Evolutionary conservation across 2,113 vertebrate species (phyloP).

Genomic region (Pao palembangensis): DNA sequence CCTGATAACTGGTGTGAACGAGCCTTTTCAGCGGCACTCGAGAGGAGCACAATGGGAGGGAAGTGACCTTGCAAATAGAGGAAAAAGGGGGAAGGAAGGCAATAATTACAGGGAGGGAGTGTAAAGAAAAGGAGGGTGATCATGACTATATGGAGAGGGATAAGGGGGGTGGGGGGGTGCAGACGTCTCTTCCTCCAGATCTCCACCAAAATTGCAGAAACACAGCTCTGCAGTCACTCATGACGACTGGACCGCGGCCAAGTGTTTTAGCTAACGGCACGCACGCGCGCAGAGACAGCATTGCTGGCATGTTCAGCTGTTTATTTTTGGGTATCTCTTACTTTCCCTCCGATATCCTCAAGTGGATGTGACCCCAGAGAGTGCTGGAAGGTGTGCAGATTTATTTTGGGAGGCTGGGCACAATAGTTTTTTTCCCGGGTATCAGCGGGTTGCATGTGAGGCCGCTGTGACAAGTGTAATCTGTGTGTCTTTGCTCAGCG

Average conservation of each 20-base stretch:
- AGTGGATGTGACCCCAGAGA: constrained; percentile 36
- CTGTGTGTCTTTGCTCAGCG: constrained; percentile 22
- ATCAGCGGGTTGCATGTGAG: constrained; percentile 42
- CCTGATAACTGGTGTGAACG: constrained; percentile 59
- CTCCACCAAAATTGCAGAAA: constrained; percentile 23
- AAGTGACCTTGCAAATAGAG: constrained; percentile 56
- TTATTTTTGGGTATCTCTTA: constrained; percentile 36
- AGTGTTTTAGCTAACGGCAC: constrained; percentile 23
- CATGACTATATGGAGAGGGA: constrained; percentile 17
- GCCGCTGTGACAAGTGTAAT: constrained; percentile 35
- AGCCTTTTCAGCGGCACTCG: constrained; percentile 51
- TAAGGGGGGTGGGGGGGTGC: not conserved
- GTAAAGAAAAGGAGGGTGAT: constrained; percentile 27
- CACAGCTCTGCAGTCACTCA: constrained; percentile 20
- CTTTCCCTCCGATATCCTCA: constrained; percentile 37
- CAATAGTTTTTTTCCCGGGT: constrained; percentile 21
- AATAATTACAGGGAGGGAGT: constrained; percentile 49
- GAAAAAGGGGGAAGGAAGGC: constrained; percentile 31
- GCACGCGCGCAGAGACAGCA: not conserved
- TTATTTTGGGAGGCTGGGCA: constrained; percentile 18
- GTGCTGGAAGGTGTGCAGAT: constrained; percentile 9
- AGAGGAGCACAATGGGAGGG: constrained; percentile 54
- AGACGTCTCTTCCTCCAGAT: constrained; percentile 4
- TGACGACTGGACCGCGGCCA: constrained; percentile 7
- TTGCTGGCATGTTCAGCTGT: constrained; percentile 17